These are phyloP conservation scores for Echeneis naucrates DNA, from an alignment of 2,797 vertebrate species.

Conservation along the genomic window DNA sequence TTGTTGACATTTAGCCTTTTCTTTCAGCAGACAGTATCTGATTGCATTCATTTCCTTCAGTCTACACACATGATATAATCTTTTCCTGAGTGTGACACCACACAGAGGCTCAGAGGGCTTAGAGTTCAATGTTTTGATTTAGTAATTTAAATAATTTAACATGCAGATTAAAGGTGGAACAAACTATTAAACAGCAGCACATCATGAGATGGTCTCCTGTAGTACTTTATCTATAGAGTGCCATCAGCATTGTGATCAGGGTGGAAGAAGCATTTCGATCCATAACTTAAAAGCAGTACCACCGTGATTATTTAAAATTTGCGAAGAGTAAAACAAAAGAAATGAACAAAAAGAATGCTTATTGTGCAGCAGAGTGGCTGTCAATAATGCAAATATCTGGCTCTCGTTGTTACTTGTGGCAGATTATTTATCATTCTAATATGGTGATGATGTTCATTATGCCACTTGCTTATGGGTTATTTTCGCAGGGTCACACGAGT, in stretches of 20 bases:
- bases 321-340: neutral
- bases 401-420: neutral
- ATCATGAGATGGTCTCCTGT: neutral
- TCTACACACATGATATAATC: slow-evolving; percentile 9
- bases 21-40: slow-evolving; percentile 11
- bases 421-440: neutral
- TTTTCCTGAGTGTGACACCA: slow-evolving; percentile 14
- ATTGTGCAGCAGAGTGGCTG: neutral
- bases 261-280: neutral
- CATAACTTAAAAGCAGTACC: neutral
- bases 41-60: slow-evolving; percentile 12
- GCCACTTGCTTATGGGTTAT: slow-evolving; percentile 7
- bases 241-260: neutral
- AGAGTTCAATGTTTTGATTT: slow-evolving; percentile 31
- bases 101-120: slow-evolving; percentile 13
- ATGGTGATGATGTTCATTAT: neutral
- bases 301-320: neutral
- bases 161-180: slow-evolving; percentile 13
- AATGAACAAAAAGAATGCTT: too few relatives aligned
- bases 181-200: slow-evolving; percentile 11
- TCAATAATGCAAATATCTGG: neutral
- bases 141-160: slow-evolving; percentile 32
- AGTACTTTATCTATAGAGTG: neutral
- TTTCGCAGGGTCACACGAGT: slow-evolving; percentile 23
- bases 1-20: slow-evolving; percentile 26